These are phyloP conservation scores for Coptotermes formosanus DNA, from an alignment of 1,140 invertebrate genomes.

Conservation along the genomic window DNA sequence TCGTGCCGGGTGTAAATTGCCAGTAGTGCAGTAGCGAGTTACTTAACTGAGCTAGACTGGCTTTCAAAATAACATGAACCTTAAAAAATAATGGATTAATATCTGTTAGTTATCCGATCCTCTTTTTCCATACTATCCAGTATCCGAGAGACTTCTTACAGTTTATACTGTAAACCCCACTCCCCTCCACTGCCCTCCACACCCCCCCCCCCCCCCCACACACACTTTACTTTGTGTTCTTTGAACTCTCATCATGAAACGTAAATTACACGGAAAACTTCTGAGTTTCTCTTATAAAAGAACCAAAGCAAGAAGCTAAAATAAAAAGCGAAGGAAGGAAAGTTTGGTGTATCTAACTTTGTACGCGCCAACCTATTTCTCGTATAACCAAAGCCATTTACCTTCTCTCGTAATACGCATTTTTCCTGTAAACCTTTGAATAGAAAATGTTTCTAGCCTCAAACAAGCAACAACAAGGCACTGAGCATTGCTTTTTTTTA, in stretches of 20 bases:
- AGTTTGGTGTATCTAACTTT: constrained; percentile 5
- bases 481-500: neutral
- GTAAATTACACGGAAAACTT: constrained; percentile 19
- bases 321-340: neutral
- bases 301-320: constrained; percentile 8
- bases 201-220: too few relatives aligned
- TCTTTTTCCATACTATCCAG: too few relatives aligned
- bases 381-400: constrained; percentile 5
- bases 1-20: too few relatives aligned
- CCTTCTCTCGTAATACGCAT: neutral
- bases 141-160: too few relatives aligned
- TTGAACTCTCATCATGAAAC: constrained; percentile 18
- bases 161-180: too few relatives aligned
- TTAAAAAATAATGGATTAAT: too few relatives aligned
- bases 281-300: constrained; percentile 17
- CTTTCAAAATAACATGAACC: too few relatives aligned
- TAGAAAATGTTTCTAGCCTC: neutral
- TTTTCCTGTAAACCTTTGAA: neutral
- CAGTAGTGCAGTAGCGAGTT: too few relatives aligned
- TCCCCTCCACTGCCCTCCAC: too few relatives aligned
- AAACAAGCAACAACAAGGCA: neutral
- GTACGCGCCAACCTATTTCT: neutral
- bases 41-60: too few relatives aligned
- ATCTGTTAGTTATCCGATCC: too few relatives aligned
- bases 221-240: neutral